phyloP scores from a whole-genome alignment of 2,888 invertebrate species.

The Escarpia spicata region DNA sequence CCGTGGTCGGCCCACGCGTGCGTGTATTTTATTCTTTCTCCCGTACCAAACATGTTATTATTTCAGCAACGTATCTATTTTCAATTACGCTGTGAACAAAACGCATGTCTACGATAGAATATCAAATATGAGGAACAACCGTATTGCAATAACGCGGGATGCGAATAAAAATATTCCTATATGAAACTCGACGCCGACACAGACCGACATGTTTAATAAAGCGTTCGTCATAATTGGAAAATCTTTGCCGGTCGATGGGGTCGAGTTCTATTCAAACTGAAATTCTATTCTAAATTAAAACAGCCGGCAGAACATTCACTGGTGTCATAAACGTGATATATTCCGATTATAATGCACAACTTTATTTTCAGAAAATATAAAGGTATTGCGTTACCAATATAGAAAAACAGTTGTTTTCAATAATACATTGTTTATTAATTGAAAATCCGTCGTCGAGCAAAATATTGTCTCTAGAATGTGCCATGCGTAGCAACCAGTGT shows the following conservation, averaged over 20 bases:
- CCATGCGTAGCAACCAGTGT: background rate
- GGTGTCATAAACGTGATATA: slow-evolving; percentile 3
- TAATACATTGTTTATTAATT: background rate
- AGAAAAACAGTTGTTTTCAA: background rate
- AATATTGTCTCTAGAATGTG: background rate
- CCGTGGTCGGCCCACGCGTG: too few species aligned
- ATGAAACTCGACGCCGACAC: background rate
- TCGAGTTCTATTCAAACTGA: slow-evolving; percentile 2
- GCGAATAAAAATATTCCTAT: background rate
- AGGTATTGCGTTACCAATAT: background rate
- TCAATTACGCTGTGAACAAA: background rate
- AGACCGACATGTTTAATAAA: background rate
- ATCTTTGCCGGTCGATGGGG: background rate
- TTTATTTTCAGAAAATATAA: background rate
- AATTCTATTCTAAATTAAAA: slow-evolving; percentile 16
- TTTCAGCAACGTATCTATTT: background rate
- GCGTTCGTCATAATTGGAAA: background rate
- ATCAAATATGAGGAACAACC: slow-evolving; percentile 8
- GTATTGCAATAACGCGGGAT: background rate
- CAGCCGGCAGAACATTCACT: background rate
- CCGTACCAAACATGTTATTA: background rate
- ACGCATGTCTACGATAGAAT: background rate
- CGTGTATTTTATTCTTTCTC: background rate
- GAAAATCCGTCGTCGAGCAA: background rate
- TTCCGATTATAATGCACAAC: background rate